Evolutionary conservation across 2,797 vertebrate genomes (phyloP).

Genomic region (Potorous gilbertii): DNA sequence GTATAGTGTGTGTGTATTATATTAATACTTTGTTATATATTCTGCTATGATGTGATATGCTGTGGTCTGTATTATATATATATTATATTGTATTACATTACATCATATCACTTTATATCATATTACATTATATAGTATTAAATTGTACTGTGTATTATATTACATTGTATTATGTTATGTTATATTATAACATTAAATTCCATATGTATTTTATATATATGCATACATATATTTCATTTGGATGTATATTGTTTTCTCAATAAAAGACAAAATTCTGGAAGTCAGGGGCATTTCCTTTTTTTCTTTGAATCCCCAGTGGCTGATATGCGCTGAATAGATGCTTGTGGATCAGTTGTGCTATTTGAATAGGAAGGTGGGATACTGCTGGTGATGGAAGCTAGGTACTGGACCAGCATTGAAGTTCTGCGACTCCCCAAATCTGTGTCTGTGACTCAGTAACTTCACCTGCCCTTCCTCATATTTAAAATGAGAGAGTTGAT

Average conservation of each 20-base stretch:
- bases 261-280: no score
- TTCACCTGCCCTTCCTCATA: neutral
- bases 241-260: no score
- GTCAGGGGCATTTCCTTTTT: no score
- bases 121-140: neutral
- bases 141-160: neutral
- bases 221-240: no score
- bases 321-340: no score
- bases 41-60: no score
- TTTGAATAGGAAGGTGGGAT: neutral
- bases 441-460: neutral
- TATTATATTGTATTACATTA: neutral
- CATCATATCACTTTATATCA: neutral
- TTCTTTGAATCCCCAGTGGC: no score
- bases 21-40: no score
- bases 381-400: neutral
- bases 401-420: no score
- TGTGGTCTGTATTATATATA: no score
- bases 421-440: neutral
- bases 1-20: no score
- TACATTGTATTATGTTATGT: neutral
- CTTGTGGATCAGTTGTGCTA: no score
- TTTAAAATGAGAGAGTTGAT: neutral
- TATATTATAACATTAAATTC: neutral
- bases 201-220: neutral